These are phyloP conservation scores for Pogonognathellus flavescens DNA, from an alignment of 1,140 invertebrate genomes.

Conservation along the genomic window DNA sequence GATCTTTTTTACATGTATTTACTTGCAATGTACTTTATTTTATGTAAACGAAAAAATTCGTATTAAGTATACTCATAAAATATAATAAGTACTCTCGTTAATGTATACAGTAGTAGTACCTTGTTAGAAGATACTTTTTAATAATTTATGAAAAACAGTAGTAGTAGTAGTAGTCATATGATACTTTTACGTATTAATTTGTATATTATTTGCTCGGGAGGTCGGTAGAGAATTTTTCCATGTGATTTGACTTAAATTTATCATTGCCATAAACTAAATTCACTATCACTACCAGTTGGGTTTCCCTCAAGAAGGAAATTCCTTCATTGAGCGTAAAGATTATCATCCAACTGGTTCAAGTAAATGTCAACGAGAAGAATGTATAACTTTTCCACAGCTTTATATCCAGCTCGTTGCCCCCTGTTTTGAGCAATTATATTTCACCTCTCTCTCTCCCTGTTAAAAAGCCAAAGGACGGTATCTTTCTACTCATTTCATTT, in stretches of 20 bases:
- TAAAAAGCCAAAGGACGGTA: not conserved
- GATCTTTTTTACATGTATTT: no score
- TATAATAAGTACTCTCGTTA: no score
- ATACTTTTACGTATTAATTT: no score
- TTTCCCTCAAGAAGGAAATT: slow-evolving; percentile 27
- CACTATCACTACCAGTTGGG: slow-evolving; percentile 25
- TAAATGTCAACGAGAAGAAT: slow-evolving; percentile 20
- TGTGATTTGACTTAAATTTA: not conserved
- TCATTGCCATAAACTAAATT: slow-evolving; percentile 14
- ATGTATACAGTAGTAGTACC: no score
- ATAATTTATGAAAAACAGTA: no score
- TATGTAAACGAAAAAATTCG: no score
- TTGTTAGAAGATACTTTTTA: no score
- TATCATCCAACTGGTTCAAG: not conserved
- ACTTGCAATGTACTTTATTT: no score
- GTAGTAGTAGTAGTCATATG: no score
- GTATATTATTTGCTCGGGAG: no score
- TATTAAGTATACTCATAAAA: no score
- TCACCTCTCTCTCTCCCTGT: slow-evolving; percentile 3
- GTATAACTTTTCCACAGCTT: slow-evolving; percentile 22
- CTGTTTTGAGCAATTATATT: slow-evolving; percentile 25
- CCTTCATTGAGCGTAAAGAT: slow-evolving; percentile 20
- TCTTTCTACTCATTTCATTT: not conserved
- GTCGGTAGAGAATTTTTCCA: not conserved
- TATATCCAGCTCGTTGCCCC: slow-evolving; percentile 13